These are phyloP conservation scores for Parambassis ranga DNA, from an alignment of 2,797 vertebrate species.

Conservation along the genomic window DNA sequence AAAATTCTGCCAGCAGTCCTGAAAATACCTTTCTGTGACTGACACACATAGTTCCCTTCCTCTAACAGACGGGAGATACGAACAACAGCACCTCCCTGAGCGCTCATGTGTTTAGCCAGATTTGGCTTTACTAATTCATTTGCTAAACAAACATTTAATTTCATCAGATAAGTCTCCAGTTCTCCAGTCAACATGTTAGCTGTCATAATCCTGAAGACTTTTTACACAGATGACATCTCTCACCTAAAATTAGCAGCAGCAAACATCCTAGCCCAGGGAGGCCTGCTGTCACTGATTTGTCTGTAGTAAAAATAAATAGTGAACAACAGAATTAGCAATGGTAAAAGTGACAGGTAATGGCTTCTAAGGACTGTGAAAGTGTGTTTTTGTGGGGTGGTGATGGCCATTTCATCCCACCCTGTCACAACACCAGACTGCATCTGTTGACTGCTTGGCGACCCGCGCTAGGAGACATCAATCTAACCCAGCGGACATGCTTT, in stretches of 20 bases:
- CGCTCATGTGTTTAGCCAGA: conserved; percentile 31
- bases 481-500: conserved; percentile 11
- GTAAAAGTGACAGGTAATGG: background rate
- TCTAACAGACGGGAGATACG: background rate
- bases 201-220: conserved; percentile 15
- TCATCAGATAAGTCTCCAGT: conserved; percentile 27
- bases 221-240: conserved; percentile 15
- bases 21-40: conserved; percentile 19
- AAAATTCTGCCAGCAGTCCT: background rate
- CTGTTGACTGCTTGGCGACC: conserved; percentile 60
- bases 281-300: conserved; percentile 33
- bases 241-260: conserved; percentile 51
- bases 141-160: conserved; percentile 55
- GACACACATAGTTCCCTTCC: conserved; percentile 17
- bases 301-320: conserved; percentile 24
- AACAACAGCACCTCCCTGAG: conserved; percentile 49
- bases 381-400: background rate
- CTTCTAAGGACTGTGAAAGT: conserved; percentile 6
- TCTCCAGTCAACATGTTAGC: conserved; percentile 46
- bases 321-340: conserved; percentile 33
- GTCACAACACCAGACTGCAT: conserved; percentile 45
- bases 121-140: conserved; percentile 51
- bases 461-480: conserved; percentile 54
- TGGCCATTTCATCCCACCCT: conserved; percentile 26
- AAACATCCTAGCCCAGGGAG: conserved; percentile 19